Evolutionary conservation across 2,888 invertebrate species (phyloP).

Genomic region (Tinea trinotella): DNA sequence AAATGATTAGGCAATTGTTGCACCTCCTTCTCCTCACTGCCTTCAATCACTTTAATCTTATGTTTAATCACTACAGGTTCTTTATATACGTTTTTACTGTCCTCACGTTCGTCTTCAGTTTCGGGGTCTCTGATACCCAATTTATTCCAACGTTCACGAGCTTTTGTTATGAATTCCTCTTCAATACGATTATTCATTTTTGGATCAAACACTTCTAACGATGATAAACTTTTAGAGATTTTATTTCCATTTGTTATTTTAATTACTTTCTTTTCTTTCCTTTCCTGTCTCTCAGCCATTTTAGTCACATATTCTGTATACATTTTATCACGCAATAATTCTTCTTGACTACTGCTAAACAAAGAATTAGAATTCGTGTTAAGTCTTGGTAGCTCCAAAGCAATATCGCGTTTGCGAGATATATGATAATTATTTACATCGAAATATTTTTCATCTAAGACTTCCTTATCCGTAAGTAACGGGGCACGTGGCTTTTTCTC

Average conservation of each 20-base stretch:
- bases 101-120: slow-evolving; percentile 71
- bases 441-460: slow-evolving; percentile 30
- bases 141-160: slow-evolving; percentile 80
- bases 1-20: slow-evolving; percentile 82
- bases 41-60: slow-evolving; percentile 77
- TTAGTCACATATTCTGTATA: slow-evolving; percentile 87
- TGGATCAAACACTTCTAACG: slow-evolving; percentile 43
- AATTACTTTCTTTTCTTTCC: slow-evolving; percentile 84
- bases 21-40: slow-evolving; percentile 73
- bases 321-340: slow-evolving; percentile 84
- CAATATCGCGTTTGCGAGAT: slow-evolving; percentile 60
- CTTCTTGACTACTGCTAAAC: slow-evolving; percentile 77
- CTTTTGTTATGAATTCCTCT: slow-evolving; percentile 83
- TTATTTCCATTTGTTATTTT: slow-evolving; percentile 76
- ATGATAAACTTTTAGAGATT: slow-evolving; percentile 52
- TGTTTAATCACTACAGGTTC: slow-evolving; percentile 59
- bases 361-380: slow-evolving; percentile 29
- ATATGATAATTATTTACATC: slow-evolving; percentile 48
- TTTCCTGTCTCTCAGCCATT: slow-evolving; percentile 82
- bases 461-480: slow-evolving; percentile 48
- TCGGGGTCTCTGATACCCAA: slow-evolving; percentile 78
- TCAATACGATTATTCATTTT: slow-evolving; percentile 74
- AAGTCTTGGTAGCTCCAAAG: slow-evolving; percentile 27
- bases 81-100: slow-evolving; percentile 40
- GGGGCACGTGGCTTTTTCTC: slow-evolving; percentile 50